These are phyloP conservation scores for Anneissia japonica DNA, from an alignment of 35 echinoderm and acorn worm species.

Conservation along the genomic window DNA sequence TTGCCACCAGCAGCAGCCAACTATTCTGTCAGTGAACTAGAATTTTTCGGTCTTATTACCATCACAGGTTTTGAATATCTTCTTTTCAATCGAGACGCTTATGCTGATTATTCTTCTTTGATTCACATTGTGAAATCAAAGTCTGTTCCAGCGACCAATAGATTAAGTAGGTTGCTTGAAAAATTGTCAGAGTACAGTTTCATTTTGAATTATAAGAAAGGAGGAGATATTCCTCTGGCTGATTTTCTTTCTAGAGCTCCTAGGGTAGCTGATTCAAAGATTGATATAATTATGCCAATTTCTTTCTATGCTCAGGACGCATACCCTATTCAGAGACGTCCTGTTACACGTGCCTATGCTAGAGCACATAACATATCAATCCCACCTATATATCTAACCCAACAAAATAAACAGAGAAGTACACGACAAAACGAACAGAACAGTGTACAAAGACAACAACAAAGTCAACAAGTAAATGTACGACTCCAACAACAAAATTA, in stretches of 20 bases:
- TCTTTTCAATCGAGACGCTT: too few relatives aligned
- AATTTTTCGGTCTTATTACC: conserved; percentile 17
- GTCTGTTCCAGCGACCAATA: too few relatives aligned
- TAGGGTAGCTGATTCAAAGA: neutral
- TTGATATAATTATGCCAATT: neutral
- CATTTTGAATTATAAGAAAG: neutral
- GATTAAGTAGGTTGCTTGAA: neutral
- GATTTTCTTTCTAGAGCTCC: neutral
- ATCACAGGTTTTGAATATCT: neutral
- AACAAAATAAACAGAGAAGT: neutral
- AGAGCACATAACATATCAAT: neutral
- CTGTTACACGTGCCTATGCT: neutral
- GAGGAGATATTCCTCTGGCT: neutral
- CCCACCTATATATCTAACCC: too few relatives aligned
- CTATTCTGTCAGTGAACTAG: conserved; percentile 46
- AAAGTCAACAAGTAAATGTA: neutral
- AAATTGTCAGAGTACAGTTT: neutral
- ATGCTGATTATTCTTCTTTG: too few relatives aligned
- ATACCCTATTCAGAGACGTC: neutral
- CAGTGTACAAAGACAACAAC: neutral
- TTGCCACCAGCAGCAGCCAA: conserved; percentile 13
- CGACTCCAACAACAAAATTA: neutral
- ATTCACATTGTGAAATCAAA: too few relatives aligned
- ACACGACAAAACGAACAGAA: neutral
- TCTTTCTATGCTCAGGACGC: neutral